Percentiles rank a stretch among this genome's conserved stretches.
Evolutionary conservation across 1,140 invertebrate species (phyloP).

Genomic region (Gyrodactylus salaris): DNA sequence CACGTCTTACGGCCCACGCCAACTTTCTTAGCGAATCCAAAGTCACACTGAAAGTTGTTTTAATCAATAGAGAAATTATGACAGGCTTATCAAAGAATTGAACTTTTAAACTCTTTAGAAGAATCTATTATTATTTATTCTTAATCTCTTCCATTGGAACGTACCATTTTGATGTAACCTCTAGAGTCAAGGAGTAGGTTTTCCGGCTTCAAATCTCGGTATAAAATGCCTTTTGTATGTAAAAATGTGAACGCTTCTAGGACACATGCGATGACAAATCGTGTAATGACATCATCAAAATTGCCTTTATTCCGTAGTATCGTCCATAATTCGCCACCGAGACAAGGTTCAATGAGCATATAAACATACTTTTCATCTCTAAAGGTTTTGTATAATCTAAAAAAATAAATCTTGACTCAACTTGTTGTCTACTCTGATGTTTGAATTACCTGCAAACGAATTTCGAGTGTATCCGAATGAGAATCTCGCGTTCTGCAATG

Average conservation of each 20-base stretch:
- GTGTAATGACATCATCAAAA: constrained; percentile 25
- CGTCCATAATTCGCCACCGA: constrained; percentile 9
- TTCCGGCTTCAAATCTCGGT: constrained; percentile 83
- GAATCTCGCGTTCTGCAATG: constrained; percentile 79
- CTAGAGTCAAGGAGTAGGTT: constrained; percentile 39
- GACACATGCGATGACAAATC: constrained; percentile 76
- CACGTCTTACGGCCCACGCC: constrained; percentile 57
- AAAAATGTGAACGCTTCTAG: constrained; percentile 81
- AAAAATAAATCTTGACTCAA: constrained; percentile 6
- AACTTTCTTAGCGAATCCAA: constrained; percentile 62
- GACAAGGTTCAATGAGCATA: constrained; percentile 7
- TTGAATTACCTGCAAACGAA: constrained; percentile 45
- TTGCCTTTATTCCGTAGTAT: constrained; percentile 5
- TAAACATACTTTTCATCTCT: constrained; percentile 8
- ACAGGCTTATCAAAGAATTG: background rate
- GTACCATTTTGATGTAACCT: background rate
- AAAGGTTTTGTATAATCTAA: constrained; percentile 36
- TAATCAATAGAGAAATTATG: constrained; percentile 4
- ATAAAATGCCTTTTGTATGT: constrained; percentile 75
- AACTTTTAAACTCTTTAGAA: too few relatives aligned
- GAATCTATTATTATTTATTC: too few relatives aligned
- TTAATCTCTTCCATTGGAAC: too few relatives aligned
- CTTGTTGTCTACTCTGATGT: background rate
- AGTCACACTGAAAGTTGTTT: constrained; percentile 35
- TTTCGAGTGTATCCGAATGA: constrained; percentile 67